These are phyloP conservation scores for Lydus trimaculatus DNA, from an alignment of 2,888 invertebrate genomes.

Conservation along the genomic window DNA sequence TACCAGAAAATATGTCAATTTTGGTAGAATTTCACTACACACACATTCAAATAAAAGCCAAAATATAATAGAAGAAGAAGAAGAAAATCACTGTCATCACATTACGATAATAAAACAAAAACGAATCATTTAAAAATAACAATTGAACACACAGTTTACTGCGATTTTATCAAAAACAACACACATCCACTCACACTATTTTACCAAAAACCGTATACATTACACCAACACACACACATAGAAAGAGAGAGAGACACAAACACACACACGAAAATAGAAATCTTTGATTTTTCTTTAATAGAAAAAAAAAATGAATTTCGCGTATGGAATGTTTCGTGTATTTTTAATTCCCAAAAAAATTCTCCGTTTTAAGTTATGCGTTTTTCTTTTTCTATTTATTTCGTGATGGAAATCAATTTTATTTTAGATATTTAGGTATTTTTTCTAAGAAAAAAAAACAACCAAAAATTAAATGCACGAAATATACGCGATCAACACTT, in stretches of 20 bases:
- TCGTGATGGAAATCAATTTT: too few species aligned
- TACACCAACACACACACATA: neutral
- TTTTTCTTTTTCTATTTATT: too few species aligned
- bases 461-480: constrained; percentile 16
- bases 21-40: neutral
- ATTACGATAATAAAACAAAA: neutral
- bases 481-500: constrained; percentile 30
- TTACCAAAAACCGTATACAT: too few species aligned
- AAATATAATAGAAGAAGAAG: too few species aligned
- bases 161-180: constrained; percentile 1
- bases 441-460: neutral
- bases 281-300: constrained; percentile 6
- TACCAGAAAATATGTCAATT: neutral
- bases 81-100: neutral
- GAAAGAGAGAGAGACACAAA: neutral
- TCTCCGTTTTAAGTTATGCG: too few species aligned
- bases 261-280: neutral
- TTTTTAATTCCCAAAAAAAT: too few species aligned
- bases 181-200: neutral
- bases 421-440: too few species aligned
- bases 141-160: neutral
- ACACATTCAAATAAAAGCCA: neutral
- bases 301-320: neutral
- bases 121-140: neutral
- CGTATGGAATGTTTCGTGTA: constrained; percentile 13